Conservation (phyloP, 2,888 invertebrate genomes). For the Mechanitis mazaeus region DNA sequence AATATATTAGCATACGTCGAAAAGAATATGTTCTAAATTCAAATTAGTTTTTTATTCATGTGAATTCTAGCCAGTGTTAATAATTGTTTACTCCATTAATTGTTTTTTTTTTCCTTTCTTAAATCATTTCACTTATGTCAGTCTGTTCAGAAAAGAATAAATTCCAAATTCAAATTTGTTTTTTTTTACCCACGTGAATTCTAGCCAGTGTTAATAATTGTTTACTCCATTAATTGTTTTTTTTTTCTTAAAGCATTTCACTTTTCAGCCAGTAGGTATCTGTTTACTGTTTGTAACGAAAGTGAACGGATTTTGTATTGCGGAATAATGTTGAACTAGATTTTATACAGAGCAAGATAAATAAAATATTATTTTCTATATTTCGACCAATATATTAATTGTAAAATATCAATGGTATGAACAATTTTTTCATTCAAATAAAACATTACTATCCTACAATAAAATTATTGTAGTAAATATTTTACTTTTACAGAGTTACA, state of each 20-base stretch:
- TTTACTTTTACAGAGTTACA: no score
- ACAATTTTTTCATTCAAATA: no score
- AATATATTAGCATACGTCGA: background rate
- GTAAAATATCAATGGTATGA: no score
- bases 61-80: slow-evolving; percentile 14
- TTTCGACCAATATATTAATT: no score
- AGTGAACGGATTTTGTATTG: slow-evolving; percentile 32
- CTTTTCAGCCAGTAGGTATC: slow-evolving; percentile 42
- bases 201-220: slow-evolving; percentile 14
- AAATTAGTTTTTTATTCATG: slow-evolving; percentile 9
- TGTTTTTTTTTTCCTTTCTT: slow-evolving; percentile 31
- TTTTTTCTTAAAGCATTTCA: slow-evolving; percentile 43
- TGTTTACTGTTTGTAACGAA: slow-evolving; percentile 35
- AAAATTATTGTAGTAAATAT: no score
- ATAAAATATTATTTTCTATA: no score
- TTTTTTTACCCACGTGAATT: slow-evolving; percentile 3
- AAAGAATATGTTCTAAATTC: slow-evolving; percentile 13
- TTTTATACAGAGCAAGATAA: background rate
- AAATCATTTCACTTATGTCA: slow-evolving; percentile 51
- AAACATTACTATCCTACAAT: no score
- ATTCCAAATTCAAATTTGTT: slow-evolving; percentile 19
- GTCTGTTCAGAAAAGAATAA: background rate
- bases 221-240: slow-evolving; percentile 27
- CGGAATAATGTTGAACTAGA: slow-evolving; percentile 7
- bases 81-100: slow-evolving; percentile 21